phyloP scores from a whole-genome alignment of 1,140 invertebrate species.

The Drosophila carrolli region DNA sequence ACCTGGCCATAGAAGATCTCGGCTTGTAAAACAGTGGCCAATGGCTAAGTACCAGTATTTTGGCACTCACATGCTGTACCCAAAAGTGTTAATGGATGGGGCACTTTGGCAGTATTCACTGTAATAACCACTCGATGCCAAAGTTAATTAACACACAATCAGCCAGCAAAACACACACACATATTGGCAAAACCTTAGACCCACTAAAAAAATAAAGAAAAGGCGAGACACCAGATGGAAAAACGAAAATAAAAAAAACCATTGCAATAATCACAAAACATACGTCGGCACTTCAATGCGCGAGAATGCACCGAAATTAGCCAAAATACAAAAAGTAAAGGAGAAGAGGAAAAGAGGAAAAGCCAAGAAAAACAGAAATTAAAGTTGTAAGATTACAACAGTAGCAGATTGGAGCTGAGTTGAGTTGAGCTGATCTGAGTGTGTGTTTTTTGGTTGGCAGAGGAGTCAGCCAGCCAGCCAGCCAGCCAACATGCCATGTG shows the following conservation, averaged over 20 bases:
- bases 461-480: slow-evolving; percentile 39
- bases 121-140: slow-evolving; percentile 57
- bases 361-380: slow-evolving; percentile 77
- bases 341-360: slow-evolving; percentile 33
- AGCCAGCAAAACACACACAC: slow-evolving; percentile 4
- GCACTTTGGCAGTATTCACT: slow-evolving; percentile 19
- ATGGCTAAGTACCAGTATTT: slow-evolving; percentile 22
- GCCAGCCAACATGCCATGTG: slow-evolving; percentile 69
- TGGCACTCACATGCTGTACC: not conserved
- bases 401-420: slow-evolving; percentile 29
- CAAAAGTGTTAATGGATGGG: slow-evolving; percentile 9
- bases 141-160: slow-evolving; percentile 83
- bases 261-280: slow-evolving; percentile 74
- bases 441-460: slow-evolving; percentile 15
- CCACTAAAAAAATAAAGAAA: slow-evolving; percentile 37
- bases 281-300: slow-evolving; percentile 72
- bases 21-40: slow-evolving; percentile 22
- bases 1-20: slow-evolving; percentile 1
- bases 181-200: slow-evolving; percentile 33
- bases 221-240: slow-evolving; percentile 31
- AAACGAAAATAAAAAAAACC: slow-evolving; percentile 13
- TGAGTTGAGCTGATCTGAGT: not conserved
- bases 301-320: slow-evolving; percentile 79
- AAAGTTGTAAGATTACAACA: slow-evolving; percentile 79
- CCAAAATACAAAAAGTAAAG: slow-evolving; percentile 49